Percentiles rank a stretch among this genome's conserved stretches.
These are phyloP conservation scores for Chrysolina americana DNA, from an alignment of 2,888 invertebrate genomes.

Conservation along the genomic window DNA sequence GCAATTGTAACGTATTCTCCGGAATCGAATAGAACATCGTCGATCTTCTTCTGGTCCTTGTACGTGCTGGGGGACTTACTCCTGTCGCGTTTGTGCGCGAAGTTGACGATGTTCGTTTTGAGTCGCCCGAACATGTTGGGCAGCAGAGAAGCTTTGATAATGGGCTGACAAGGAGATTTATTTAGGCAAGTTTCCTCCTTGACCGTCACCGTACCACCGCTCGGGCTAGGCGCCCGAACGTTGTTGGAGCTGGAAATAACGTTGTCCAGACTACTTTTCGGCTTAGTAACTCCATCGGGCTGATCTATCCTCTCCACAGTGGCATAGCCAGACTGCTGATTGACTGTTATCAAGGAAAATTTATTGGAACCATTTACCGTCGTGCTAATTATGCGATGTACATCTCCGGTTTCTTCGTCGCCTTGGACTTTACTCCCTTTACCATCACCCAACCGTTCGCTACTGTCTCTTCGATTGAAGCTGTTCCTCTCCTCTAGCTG, in stretches of 20 bases:
- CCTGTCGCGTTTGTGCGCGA: slow-evolving; percentile 60
- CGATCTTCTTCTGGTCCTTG: slow-evolving; percentile 59
- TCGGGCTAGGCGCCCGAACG: slow-evolving; percentile 65
- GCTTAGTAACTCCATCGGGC: slow-evolving; percentile 41
- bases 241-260: slow-evolving; percentile 46
- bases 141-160: slow-evolving; percentile 70
- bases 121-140: slow-evolving; percentile 83
- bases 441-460: slow-evolving; percentile 16
- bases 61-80: slow-evolving; percentile 73
- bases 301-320: slow-evolving; percentile 64
- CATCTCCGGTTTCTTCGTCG: slow-evolving; percentile 48
- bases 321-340: slow-evolving; percentile 67
- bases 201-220: slow-evolving; percentile 64
- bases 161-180: slow-evolving; percentile 59
- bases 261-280: slow-evolving; percentile 39
- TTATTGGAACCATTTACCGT: slow-evolving; percentile 56
- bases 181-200: slow-evolving; percentile 52
- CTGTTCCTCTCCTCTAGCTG: slow-evolving; percentile 53
- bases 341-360: slow-evolving; percentile 64
- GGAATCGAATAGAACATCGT: slow-evolving; percentile 69
- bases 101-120: slow-evolving; percentile 68
- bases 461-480: slow-evolving; percentile 38
- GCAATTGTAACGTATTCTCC: slow-evolving; percentile 91
- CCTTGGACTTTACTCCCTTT: slow-evolving; percentile 29
- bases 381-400: slow-evolving; percentile 52